Evolutionary conservation across 2,113 vertebrate species (phyloP).

Genomic region (Pleuronectes platessa): DNA sequence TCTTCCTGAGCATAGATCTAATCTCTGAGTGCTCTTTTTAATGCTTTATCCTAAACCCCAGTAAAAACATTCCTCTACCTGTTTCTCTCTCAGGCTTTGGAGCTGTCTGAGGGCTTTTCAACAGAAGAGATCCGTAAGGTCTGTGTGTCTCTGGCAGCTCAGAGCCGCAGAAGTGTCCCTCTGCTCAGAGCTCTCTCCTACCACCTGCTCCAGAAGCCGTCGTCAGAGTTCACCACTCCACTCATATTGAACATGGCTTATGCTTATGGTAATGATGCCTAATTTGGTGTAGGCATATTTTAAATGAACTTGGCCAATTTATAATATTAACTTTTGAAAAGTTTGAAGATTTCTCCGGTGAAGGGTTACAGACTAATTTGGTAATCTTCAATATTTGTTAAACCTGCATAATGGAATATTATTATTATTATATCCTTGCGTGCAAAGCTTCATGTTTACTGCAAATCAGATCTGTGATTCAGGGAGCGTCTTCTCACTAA

Average conservation of each 20-base stretch:
- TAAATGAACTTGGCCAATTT: too few species aligned
- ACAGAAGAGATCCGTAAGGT: slow-evolving; percentile 85
- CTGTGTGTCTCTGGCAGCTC: slow-evolving; percentile 79
- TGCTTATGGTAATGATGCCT: slow-evolving; percentile 82
- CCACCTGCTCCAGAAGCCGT: slow-evolving; percentile 88
- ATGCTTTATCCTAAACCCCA: neutral
- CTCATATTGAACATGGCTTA: slow-evolving; percentile 87
- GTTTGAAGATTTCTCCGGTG: too few species aligned
- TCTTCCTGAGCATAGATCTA: too few species aligned
- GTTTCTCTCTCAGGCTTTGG: slow-evolving; percentile 84
- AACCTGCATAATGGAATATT: neutral
- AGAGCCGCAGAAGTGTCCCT: slow-evolving; percentile 84
- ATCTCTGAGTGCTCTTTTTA: neutral
- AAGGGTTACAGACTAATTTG: too few species aligned
- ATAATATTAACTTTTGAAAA: neutral
- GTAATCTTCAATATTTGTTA: neutral
- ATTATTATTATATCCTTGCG: too few species aligned
- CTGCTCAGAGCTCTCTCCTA: slow-evolving; percentile 91
- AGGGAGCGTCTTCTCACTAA: too few species aligned
- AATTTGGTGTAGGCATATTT: too few species aligned
- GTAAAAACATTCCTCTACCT: neutral
- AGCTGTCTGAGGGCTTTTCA: slow-evolving; percentile 87
- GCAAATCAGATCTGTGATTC: too few species aligned
- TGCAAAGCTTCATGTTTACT: too few species aligned
- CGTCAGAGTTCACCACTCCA: slow-evolving; percentile 73